Percentiles rank a stretch among this genome's conserved stretches.
Evolutionary conservation across 1,140 invertebrate species (phyloP).

Genomic region (Aradophagus sp.): DNA sequence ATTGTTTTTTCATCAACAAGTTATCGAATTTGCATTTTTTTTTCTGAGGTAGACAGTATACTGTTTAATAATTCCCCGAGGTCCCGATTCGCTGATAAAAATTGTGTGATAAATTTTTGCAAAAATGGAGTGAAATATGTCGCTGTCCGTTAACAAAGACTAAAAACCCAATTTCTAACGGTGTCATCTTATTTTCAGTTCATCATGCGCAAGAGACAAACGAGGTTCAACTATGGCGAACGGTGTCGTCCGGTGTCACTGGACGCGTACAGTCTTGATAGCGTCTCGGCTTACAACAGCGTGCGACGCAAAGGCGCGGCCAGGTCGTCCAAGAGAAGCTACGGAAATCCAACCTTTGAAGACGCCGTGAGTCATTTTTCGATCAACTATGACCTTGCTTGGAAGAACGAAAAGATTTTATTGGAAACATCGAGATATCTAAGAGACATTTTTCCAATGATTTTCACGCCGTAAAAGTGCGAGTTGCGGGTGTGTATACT

Average conservation of each 20-base stretch:
- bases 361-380: constrained; percentile 81
- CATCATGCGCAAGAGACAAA: constrained; percentile 83
- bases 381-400: too few relatives aligned
- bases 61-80: too few relatives aligned
- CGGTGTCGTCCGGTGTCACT: constrained; percentile 89
- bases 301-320: constrained; percentile 82
- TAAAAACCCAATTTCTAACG: constrained; percentile 18
- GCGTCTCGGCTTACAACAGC: constrained; percentile 88
- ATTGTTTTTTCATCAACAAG: too few relatives aligned
- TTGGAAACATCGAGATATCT: too few relatives aligned
- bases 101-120: too few relatives aligned
- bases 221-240: constrained; percentile 83
- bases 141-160: background rate
- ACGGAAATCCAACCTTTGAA: constrained; percentile 93
- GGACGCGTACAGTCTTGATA: constrained; percentile 92
- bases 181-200: constrained; percentile 74
- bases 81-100: too few relatives aligned
- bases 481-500: too few relatives aligned
- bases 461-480: too few relatives aligned
- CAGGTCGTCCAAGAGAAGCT: constrained; percentile 89
- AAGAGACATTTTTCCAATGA: too few relatives aligned
- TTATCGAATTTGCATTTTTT: too few relatives aligned
- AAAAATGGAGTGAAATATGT: background rate
- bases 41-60: too few relatives aligned
- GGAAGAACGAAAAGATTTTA: too few relatives aligned